These are phyloP conservation scores for Pilophorus perplexus DNA, from an alignment of 2,888 invertebrate species.

Conservation along the genomic window DNA sequence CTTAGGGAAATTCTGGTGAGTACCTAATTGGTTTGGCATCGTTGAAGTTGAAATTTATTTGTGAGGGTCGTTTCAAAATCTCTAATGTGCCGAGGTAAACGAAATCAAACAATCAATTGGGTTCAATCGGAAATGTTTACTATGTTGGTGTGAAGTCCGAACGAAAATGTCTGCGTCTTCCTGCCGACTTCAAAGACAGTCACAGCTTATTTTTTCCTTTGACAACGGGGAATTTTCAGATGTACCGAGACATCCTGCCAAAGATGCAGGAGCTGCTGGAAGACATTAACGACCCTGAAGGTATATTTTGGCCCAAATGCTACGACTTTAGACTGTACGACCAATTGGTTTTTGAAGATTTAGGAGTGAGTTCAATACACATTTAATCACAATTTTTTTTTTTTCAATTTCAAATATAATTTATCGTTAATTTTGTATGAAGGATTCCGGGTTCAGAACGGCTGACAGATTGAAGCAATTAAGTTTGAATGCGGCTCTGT, in stretches of 20 bases:
- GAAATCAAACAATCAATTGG: neutral
- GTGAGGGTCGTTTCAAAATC: neutral
- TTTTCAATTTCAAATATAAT: neutral
- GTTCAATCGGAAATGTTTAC: too few relatives aligned
- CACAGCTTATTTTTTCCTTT: neutral
- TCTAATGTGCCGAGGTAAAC: neutral
- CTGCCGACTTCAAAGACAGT: too few relatives aligned
- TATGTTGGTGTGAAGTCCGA: too few relatives aligned
- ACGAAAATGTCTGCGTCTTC: too few relatives aligned
- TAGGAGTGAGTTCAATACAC: constrained; percentile 27
- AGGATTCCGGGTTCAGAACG: constrained; percentile 19
- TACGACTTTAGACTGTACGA: constrained; percentile 17
- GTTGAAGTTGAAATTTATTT: too few relatives aligned
- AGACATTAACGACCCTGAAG: neutral
- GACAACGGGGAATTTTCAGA: constrained; percentile 25
- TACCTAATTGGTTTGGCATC: neutral
- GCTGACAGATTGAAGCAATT: constrained; percentile 10
- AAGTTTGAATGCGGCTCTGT: neutral
- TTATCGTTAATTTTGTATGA: neutral
- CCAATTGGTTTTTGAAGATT: constrained; percentile 36
- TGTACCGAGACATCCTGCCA: constrained; percentile 36
- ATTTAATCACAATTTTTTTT: neutral
- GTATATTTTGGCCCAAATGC: constrained; percentile 34
- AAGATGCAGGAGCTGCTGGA: constrained; percentile 26
- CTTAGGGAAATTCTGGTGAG: constrained; percentile 24